Evolutionary conservation across 2,888 invertebrate genomes (phyloP).

Genomic region (Nomada fucata): DNA sequence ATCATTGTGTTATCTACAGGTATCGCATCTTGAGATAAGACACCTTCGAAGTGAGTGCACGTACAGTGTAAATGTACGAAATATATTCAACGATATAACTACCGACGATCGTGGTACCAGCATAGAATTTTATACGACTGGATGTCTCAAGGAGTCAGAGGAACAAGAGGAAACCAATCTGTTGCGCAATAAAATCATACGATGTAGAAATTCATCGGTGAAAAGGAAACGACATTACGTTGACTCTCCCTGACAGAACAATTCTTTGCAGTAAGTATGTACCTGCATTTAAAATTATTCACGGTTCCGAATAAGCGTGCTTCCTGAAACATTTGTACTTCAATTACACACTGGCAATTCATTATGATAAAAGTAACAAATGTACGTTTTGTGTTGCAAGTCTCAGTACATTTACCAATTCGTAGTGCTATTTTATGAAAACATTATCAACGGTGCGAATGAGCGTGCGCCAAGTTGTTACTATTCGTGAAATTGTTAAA

Average conservation of each 20-base stretch:
- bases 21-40: slow-evolving; percentile 69
- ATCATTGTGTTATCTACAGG: slow-evolving; percentile 54
- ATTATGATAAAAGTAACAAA: no score
- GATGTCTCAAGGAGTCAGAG: slow-evolving; percentile 57
- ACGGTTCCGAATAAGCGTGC: no score
- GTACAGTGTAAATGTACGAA: slow-evolving; percentile 72
- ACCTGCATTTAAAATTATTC: no score
- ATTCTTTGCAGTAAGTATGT: not conserved
- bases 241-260: slow-evolving; percentile 37
- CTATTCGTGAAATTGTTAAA: no score
- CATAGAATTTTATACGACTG: slow-evolving; percentile 73
- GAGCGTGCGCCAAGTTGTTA: no score
- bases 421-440: no score
- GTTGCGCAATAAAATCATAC: slow-evolving; percentile 47
- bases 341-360: no score
- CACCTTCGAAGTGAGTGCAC: slow-evolving; percentile 72
- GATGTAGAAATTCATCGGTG: slow-evolving; percentile 70
- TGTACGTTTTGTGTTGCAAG: no score
- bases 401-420: no score
- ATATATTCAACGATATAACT: slow-evolving; percentile 45
- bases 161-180: slow-evolving; percentile 39
- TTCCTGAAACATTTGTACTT: no score
- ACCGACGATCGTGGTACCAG: slow-evolving; percentile 67
- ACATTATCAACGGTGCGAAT: no score
- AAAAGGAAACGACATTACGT: slow-evolving; percentile 63